Evolutionary conservation across 2,113 vertebrate species (phyloP).

Genomic region (Micronisus gabar): DNA sequence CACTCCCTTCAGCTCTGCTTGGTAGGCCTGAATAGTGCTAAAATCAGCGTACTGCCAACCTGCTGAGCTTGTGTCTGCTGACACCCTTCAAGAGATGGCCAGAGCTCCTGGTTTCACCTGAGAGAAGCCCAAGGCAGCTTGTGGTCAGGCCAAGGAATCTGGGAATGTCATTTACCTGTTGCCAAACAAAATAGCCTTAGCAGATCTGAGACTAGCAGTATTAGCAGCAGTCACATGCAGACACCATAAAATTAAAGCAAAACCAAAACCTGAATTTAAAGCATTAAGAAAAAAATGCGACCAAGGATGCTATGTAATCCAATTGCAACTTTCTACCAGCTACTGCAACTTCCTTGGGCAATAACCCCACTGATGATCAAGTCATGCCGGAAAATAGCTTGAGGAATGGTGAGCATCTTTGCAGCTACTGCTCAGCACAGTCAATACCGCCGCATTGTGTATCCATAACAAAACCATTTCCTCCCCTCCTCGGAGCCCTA

Average conservation of each 20-base stretch:
- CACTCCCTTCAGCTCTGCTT: not conserved
- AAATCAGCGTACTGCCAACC: not conserved
- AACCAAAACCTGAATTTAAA: not conserved
- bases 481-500: not conserved
- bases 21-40: not conserved
- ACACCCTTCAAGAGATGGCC: not conserved
- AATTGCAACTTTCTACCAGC: not conserved
- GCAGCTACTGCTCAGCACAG: not conserved
- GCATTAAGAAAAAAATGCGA: not conserved
- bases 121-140: not conserved
- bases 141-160: slow-evolving; percentile 11
- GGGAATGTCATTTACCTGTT: slow-evolving; percentile 18
- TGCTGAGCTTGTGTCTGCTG: not conserved
- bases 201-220: not conserved
- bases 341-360: not conserved
- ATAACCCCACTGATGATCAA: not conserved
- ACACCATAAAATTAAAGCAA: slow-evolving; percentile 6
- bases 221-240: not conserved
- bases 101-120: not conserved
- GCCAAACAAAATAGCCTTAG: not conserved
- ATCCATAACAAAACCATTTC: not conserved
- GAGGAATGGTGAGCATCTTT: not conserved
- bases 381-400: not conserved
- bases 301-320: not conserved
- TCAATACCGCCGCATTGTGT: not conserved